Base-by-base conservation (phyloP, 2,888 invertebrate species). In the Chrysolina americana region DNA sequence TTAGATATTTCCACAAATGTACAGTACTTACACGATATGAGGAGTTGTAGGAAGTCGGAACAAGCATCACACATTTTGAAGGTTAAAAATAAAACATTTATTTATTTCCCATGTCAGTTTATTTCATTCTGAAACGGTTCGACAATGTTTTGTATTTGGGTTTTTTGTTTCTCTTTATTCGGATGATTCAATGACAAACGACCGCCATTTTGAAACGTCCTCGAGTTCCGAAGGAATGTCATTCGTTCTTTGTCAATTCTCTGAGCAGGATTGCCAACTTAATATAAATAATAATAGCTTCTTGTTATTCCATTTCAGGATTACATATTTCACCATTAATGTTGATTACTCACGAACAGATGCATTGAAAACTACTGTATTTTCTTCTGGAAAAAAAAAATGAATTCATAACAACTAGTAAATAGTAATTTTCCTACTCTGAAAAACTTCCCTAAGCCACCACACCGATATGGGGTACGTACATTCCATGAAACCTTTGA, bases 51-150 rank as follows among this genome's bases (percentile, higher is more conserved):
- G 91, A 97, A 95, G 90, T 97, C 96, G 88, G 95, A 94, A 91
- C 97, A 97, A 90, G 95, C 94, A 93, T 97, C 97, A 93, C 97
- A 97, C 96, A 95, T 95, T 87, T 87, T 90, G 87, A 74, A 73
- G 66, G 73, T 75, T 74, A 71, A 74, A 71, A 71, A 59, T 68
- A 75, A 80, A 78, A 78, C 23, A 28, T 36, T 81, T 81, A 81
- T 73, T 56, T 56, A 63, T 71, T 78, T 78, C 65, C 78, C 79
- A 80, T 80, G 73, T 66, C 80, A 81, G 75, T 78, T 78, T 76
- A 71, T 73, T 78, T 75, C 70, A 79, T 76, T 75, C 59, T 6
- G 10, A 59, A 59, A 59, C 36, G n/a, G 15, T 8, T 59, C 28
- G 15, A 59, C 59, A 36, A 59, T 28, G 59, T 53, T 79, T 53